Base-by-base conservation (phyloP, 2,113 vertebrate genomes). In the Tichodroma muraria region DNA sequence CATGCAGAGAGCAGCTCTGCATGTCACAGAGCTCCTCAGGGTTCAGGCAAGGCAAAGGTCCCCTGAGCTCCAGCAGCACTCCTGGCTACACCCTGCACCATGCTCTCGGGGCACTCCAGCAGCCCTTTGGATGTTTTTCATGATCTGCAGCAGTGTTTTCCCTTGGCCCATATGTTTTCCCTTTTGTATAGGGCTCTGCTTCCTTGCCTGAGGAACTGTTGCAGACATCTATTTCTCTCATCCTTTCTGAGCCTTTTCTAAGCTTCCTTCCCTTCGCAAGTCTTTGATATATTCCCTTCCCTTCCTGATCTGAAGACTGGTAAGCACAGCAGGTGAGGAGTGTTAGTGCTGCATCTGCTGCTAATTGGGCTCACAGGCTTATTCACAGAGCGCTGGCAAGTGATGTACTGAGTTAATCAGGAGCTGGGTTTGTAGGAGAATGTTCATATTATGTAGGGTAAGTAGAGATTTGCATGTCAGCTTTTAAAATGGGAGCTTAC, bases 311-410 rank as follows among this genome's bases (percentile, higher is more conserved):
- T 95, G 94, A 95, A 91, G 93, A 88, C 80, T 90, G 88, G 93
- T 95, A 86, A 94, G 95, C 94, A 95, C 94, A 95, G 94, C 96
- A 96, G 96, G 95, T 97, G 94, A 97, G 90, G 93, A 95, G 80
- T 72, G 90, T 90, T 95, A 94, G 93, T 83, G 61, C 95, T 88
- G 92, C 93, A 95, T 96, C 95, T 96, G 94, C 95, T 96, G 96
- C 96, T 97, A 96, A 97, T 97, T 97, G 95, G 96, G 95, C 96
- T 97, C 94, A 47, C 76, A 97, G 93, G 95, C 95, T 96, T 80
- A 93, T 95, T 93, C 82, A 80, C 65, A 91, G 42, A 90, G 90
- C 1, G 2, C 80, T 96, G 92, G 96, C 94, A 92, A 97, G 80
- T 91, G 90, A 93, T 85, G 85, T 90, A 86, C 82, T 27, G 93